phyloP scores from a whole-genome alignment of 1,140 invertebrate species.

The Hylaeus volcanicus region DNA sequence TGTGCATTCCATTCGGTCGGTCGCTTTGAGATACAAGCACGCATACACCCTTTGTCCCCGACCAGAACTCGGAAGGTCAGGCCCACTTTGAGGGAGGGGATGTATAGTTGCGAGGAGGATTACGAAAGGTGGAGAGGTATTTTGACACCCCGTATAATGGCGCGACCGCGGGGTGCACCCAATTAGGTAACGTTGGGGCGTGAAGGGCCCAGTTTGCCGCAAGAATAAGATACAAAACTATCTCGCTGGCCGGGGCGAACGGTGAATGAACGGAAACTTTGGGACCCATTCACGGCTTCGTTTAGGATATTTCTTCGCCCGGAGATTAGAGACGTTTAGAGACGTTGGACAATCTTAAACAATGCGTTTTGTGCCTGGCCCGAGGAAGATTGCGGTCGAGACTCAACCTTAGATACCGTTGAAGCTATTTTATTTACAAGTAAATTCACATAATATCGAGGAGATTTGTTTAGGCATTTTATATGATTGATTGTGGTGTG shows the following conservation, averaged over 20 bases:
- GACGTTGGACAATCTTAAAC: slow-evolving; percentile 5
- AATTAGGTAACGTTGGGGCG: slow-evolving; percentile 77
- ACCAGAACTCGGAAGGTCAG: slow-evolving; percentile 29
- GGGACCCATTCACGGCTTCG: slow-evolving; percentile 39
- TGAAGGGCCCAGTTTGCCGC: slow-evolving; percentile 55
- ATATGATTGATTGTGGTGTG: too few relatives aligned
- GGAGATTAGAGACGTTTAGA: slow-evolving; percentile 4
- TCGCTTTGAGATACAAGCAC: slow-evolving; percentile 74
- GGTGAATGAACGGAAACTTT: slow-evolving; percentile 31
- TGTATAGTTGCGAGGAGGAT: slow-evolving; percentile 57
- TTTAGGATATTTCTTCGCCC: slow-evolving; percentile 13
- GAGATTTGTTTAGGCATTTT: too few relatives aligned
- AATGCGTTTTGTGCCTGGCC: slow-evolving; percentile 14
- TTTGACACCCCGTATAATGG: slow-evolving; percentile 80
- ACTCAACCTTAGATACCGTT: background rate
- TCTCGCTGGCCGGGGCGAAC: slow-evolving; percentile 45
- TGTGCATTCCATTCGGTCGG: slow-evolving; percentile 74
- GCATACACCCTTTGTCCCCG: slow-evolving; percentile 54
- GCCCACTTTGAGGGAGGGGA: slow-evolving; percentile 12
- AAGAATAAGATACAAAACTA: slow-evolving; percentile 61
- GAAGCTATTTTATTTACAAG: too few relatives aligned
- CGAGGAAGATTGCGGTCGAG: background rate
- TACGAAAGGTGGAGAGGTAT: slow-evolving; percentile 72
- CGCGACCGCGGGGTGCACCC: slow-evolving; percentile 77
- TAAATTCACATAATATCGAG: too few relatives aligned